A percentile compares a stretch with the other conserved stretches of the same genome.
These are phyloP conservation scores for Lytechinus pictus DNA, from an alignment of 35 echinoderm and acorn worm species.

Conservation along the genomic window DNA sequence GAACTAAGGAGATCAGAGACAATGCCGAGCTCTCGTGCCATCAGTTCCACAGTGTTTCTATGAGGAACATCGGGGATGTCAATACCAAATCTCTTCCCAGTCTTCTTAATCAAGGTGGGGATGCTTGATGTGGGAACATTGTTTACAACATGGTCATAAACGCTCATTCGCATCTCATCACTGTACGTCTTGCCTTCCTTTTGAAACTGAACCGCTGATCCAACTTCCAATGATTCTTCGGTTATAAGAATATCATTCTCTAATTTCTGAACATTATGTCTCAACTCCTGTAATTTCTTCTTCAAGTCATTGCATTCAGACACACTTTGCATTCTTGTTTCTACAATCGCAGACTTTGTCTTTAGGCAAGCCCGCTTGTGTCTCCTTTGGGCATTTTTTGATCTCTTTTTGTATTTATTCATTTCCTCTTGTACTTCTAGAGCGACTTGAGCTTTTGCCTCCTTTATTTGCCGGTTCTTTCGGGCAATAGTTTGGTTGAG, in stretches of 20 bases:
- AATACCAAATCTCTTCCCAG: background rate
- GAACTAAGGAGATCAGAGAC: background rate
- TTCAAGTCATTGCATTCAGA: background rate
- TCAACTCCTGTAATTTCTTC: conserved; percentile 2
- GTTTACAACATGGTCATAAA: background rate
- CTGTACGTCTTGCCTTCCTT: background rate
- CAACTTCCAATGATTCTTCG: background rate
- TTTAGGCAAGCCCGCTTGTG: no score
- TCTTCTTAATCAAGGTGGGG: background rate
- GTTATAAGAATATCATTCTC: background rate
- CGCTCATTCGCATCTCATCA: background rate
- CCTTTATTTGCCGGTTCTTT: no score
- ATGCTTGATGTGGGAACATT: background rate
- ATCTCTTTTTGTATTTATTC: no score
- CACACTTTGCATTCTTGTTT: no score
- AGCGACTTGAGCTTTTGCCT: no score
- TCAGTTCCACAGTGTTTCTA: conserved; percentile 16
- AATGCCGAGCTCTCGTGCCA: background rate
- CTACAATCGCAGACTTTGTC: no score
- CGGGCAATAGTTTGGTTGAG: no score
- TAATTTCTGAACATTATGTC: background rate
- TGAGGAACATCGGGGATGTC: background rate
- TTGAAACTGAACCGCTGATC: background rate
- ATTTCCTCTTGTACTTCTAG: no score
- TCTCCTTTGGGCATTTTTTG: no score